Conservation (phyloP, 1,140 invertebrate species). For the Apocrypta bakeri region DNA sequence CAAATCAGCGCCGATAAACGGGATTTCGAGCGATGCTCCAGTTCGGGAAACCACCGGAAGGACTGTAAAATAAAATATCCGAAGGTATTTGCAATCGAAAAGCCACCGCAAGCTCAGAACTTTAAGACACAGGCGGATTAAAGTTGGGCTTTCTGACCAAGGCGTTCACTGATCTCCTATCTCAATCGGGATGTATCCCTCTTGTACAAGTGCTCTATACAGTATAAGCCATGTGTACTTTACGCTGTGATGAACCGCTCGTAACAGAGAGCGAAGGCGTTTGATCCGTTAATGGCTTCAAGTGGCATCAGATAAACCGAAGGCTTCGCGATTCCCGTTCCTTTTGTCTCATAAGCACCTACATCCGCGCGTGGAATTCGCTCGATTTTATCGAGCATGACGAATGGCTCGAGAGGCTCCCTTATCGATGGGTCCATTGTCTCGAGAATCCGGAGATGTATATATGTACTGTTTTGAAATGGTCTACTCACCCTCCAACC, state of each 20-base stretch:
- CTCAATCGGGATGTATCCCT: background rate
- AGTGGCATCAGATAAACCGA: constrained; percentile 18
- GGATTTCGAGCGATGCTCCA: too few relatives aligned
- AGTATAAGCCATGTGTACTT: background rate
- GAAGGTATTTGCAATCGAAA: too few relatives aligned
- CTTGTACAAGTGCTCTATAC: background rate
- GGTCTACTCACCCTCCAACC: constrained; percentile 80
- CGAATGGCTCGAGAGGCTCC: constrained; percentile 54
- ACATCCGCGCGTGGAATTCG: background rate
- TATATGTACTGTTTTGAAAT: background rate
- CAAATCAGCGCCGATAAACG: too few relatives aligned
- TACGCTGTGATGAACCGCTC: background rate
- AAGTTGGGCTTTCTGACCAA: background rate
- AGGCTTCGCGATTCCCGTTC: background rate
- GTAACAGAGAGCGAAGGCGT: background rate
- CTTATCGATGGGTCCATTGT: constrained; percentile 24
- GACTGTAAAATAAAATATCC: too few relatives aligned
- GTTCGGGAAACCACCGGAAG: too few relatives aligned
- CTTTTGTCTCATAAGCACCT: background rate
- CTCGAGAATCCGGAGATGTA: background rate
- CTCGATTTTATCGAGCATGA: constrained; percentile 58
- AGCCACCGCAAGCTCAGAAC: background rate
- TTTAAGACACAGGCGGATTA: background rate
- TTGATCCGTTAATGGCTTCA: constrained; percentile 8
- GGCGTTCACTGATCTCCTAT: background rate